A percentile compares a stretch with the other conserved stretches of the same genome.
phyloP scores from a whole-genome alignment of 2,113 vertebrate genomes.

The Ranitomeya imitator region DNA sequence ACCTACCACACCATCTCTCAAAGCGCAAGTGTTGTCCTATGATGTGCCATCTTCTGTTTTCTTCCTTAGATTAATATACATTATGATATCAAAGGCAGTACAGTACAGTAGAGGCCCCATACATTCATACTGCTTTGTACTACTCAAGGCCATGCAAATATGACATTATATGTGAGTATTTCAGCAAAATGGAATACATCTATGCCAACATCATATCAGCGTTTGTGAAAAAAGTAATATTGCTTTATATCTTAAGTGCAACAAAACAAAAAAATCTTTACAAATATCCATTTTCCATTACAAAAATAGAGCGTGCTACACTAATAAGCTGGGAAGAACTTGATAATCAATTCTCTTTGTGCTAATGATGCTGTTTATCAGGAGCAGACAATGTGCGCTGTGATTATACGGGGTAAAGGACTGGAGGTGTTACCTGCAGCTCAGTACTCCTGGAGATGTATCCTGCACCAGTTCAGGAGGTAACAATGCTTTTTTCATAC shows the following conservation, averaged over 20 bases:
- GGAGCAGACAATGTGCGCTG: conserved; percentile 27
- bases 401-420: conserved; percentile 29
- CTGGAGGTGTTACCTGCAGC: conserved; percentile 25
- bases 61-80: too few species aligned
- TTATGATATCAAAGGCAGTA: too few species aligned
- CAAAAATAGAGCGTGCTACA: conserved; percentile 1
- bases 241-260: neutral
- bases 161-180: too few species aligned
- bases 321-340: conserved; percentile 23
- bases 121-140: too few species aligned
- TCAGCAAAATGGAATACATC: too few species aligned
- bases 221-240: neutral
- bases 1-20: too few species aligned
- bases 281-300: conserved; percentile 8
- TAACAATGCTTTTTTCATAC: too few species aligned
- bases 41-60: too few species aligned
- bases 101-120: too few species aligned
- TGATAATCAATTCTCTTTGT: conserved; percentile 42
- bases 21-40: too few species aligned
- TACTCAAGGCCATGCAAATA: too few species aligned
- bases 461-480: neutral
- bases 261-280: neutral
- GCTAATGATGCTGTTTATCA: conserved; percentile 36
- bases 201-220: neutral
- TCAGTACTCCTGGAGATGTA: neutral